Evolutionary conservation across 2,113 vertebrate species (phyloP).

Genomic region (Sigmodon hispidus): DNA sequence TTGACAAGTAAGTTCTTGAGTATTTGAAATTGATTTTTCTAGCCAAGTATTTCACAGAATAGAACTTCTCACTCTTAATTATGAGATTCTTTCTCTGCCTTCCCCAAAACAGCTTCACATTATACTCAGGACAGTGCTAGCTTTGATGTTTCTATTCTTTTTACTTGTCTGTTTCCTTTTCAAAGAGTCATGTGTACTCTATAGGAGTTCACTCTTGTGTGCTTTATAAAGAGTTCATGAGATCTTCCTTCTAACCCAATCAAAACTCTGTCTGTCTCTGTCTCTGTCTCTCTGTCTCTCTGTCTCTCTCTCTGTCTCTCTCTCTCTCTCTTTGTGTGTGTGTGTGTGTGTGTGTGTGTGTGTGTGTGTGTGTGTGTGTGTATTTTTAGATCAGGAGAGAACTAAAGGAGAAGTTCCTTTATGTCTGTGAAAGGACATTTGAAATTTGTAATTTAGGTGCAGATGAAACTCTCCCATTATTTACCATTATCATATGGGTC

Average conservation of each 20-base stretch:
- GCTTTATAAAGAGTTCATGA: not conserved
- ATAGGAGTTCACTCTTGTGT: not conserved
- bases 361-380: not conserved
- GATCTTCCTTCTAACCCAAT: conserved; percentile 3
- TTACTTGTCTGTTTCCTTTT: conserved; percentile 37
- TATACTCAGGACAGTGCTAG: not conserved
- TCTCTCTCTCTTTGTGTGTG: not conserved
- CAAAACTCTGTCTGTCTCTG: not conserved
- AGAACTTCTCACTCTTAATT: conserved; percentile 48
- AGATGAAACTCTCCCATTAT: not conserved
- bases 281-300: not conserved
- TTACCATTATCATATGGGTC: too few species aligned
- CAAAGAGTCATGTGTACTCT: not conserved
- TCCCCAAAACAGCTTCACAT: not conserved
- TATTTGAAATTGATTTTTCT: conserved; percentile 60
- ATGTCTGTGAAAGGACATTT: not conserved
- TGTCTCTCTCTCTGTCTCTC: not conserved
- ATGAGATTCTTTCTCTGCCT: not conserved
- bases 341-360: not conserved
- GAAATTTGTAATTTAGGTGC: not conserved
- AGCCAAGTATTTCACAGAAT: conserved; percentile 50
- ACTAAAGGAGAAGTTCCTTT: not conserved
- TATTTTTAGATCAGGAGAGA: not conserved
- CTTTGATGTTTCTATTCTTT: conserved; percentile 53
- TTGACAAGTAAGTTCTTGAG: conserved; percentile 62